Conservation (phyloP, 2,113 vertebrate species). For the Thomomys bottae region DNA sequence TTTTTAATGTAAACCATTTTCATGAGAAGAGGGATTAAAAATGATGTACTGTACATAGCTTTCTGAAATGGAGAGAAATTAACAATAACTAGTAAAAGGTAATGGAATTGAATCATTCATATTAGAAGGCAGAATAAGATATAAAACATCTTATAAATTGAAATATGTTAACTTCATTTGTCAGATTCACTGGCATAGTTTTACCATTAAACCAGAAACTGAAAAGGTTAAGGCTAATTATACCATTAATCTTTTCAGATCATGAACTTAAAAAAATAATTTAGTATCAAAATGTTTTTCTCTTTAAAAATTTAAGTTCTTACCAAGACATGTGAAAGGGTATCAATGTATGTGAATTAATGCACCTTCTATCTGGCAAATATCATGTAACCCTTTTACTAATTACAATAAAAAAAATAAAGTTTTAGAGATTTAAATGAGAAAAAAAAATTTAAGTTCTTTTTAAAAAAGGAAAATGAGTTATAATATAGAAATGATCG, state of each 20-base stretch:
- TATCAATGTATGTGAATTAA: no score
- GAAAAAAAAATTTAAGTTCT: no score
- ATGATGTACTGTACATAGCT: not conserved
- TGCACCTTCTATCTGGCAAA: no score
- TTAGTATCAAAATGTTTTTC: not conserved
- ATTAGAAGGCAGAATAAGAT: not conserved
- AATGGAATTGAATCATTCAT: not conserved
- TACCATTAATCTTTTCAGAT: not conserved
- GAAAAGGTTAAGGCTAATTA: not conserved
- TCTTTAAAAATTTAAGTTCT: not conserved
- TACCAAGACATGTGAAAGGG: no score
- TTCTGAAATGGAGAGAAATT: slow-evolving; percentile 17
- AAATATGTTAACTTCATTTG: not conserved
- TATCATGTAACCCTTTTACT: no score
- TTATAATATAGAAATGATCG: not conserved
- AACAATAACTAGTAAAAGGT: slow-evolving; percentile 13
- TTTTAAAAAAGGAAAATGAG: not conserved
- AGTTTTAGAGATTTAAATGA: no score
- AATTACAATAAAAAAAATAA: no score
- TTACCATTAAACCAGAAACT: slow-evolving; percentile 21
- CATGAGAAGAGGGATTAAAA: not conserved
- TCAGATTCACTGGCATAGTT: not conserved
- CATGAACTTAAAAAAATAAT: not conserved
- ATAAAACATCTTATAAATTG: not conserved
- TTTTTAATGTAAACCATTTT: slow-evolving; percentile 16